Evolutionary conservation across 2,888 invertebrate genomes (phyloP).

Genomic region (Coenonympha arcania): DNA sequence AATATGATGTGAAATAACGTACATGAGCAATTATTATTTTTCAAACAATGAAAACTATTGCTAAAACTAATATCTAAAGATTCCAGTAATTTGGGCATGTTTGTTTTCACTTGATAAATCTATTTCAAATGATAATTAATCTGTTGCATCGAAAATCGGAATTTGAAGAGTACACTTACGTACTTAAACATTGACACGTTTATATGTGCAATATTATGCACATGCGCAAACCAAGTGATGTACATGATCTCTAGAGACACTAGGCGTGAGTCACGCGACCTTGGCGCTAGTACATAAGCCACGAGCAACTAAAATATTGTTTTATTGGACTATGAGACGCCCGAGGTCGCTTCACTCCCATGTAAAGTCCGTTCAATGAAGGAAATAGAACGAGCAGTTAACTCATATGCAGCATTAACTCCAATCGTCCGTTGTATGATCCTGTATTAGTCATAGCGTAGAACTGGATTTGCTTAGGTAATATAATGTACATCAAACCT

Average conservation of each 20-base stretch:
- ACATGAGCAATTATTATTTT: no score
- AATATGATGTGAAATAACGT: no score
- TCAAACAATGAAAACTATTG: no score
- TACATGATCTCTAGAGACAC: conserved; percentile 22
- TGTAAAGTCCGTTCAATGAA: conserved; percentile 25
- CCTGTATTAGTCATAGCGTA: conserved; percentile 40
- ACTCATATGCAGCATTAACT: neutral
- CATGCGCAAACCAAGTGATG: conserved; percentile 32
- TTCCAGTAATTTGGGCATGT: no score
- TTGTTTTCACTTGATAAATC: no score
- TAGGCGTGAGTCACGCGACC: conserved; percentile 63
- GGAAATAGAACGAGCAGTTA: neutral
- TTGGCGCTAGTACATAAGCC: conserved; percentile 46
- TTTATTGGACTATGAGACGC: conserved; percentile 51
- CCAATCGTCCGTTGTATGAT: conserved; percentile 1
- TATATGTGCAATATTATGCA: conserved; percentile 18
- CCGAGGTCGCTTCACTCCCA: conserved; percentile 35
- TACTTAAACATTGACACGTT: neutral
- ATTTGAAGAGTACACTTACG: neutral
- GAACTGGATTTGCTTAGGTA: neutral
- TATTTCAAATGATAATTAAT: neutral
- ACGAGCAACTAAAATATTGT: conserved; percentile 59
- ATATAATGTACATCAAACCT: neutral
- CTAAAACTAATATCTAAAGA: no score
- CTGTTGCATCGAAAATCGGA: neutral